Base-by-base conservation (phyloP, 37 sponge, comb jelly and placozoan genomes). In the Lycopodina hypogea region DNA sequence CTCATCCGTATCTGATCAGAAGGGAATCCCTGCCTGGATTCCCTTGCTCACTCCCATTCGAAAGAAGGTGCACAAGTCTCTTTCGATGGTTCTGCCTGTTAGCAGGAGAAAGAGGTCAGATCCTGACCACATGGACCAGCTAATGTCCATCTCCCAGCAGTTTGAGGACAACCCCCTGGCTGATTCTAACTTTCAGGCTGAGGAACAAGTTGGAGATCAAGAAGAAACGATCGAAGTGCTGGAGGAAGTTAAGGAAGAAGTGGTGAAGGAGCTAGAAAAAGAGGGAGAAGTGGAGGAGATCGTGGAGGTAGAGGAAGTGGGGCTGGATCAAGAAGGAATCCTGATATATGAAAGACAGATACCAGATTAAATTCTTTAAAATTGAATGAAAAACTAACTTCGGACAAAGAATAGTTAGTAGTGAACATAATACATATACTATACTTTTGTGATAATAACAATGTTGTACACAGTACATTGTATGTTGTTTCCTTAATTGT, bases 151-250 rank as follows among this genome's bases (percentile, higher is more conserved):
- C 40, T 76, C 58, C 21, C 62, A 76, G 24, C 76, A 76, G 57
- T 60, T 76, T 76, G 76, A 76, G 17, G 76, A 76, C 56, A 61
- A 76, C 42, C 76, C 76, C 66, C 30, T 65, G 35, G 66, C 66
- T 32, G 66, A 70, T 42, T 45, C 70, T 8, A 45, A 70, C 23
- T 70, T 35, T 24, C 19, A 53, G 40, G 65, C 23, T 14, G 66
- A 77, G 32, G 78, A 62, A 30, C 7, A 7, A 29, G 35, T 14
- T 28, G 66, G 17, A 7, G 34, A 32, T 4, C 34, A 65, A 30
- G 66, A 65, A 56, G 36, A 35, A 9, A 48, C 6, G 74, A 42
- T 22, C 40, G 69, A 37, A 72, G 52, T 12, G 52, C 11, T 29
- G 22, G 74, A 35, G 53, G 74, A 35, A 42, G 74, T 28, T 3